Base-by-base conservation (phyloP, 2,797 vertebrate species). In the Premnoplex brunnescens region DNA sequence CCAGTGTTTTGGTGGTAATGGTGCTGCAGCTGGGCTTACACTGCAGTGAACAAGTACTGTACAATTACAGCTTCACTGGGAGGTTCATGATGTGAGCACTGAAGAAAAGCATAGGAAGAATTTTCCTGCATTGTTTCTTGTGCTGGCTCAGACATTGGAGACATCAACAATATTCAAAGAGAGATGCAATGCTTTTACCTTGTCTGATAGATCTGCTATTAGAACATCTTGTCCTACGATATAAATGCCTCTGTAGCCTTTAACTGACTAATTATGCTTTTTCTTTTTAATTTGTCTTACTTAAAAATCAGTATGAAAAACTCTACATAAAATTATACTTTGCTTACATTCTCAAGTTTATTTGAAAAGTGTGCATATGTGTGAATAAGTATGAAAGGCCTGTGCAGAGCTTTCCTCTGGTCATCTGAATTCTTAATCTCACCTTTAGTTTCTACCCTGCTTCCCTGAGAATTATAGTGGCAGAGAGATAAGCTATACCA, bases 131-230 rank as follows among this genome's bases (percentile, higher is more conserved):
- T 17, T 81, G 10, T 43, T 59, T 63, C 62, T 69, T 71, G 19
- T 0, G 0, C 39, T 80, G 34, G 7, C 19, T 72, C 6, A 5
- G 62, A 13, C 1, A 1, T 0, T 12, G 10, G 55, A 30, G 7
- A 43, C 16, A 24, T 56, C 46, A 71, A 51, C 34, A 49, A 3
- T 49, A 51, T 23, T 62, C 32, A 14, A 14, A 72, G 66, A 71
- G 8, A 67, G 48, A 49, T 74, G 36, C 32, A 72, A 51, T 6
- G 3, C 22, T n/a, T 67, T 87, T 68, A 46, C n/a, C 24, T 82
- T 56, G 28, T 27, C 51, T 36, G 34, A 36, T 19, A 82, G 18
- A 46, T n/a, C 43, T 73, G 36, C 30, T 87, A 8, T 76, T 66
- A 30, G n/a, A 81, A 48, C 43, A n/a, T 18, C 26, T 66, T 78